These are phyloP conservation scores for Drosophila equinoxialis DNA, from an alignment of 1,140 invertebrate genomes.

Conservation along the genomic window DNA sequence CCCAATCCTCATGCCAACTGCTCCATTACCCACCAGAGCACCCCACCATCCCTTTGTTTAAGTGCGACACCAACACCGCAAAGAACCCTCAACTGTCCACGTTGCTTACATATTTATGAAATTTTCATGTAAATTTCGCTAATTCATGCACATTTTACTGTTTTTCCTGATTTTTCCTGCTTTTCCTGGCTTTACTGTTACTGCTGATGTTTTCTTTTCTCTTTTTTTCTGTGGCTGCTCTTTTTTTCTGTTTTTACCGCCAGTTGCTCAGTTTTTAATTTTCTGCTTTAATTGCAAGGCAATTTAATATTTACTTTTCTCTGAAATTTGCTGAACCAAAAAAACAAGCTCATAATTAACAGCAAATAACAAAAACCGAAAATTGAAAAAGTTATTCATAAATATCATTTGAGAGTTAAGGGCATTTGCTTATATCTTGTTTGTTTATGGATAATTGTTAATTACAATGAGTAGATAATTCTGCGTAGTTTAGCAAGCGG, in stretches of 20 bases:
- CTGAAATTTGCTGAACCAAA: slow-evolving; percentile 28
- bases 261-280: slow-evolving; percentile 42
- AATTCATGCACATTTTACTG: slow-evolving; percentile 70
- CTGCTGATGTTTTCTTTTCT: slow-evolving; percentile 4
- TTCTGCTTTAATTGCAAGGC: slow-evolving; percentile 49
- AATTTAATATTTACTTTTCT: slow-evolving; percentile 19
- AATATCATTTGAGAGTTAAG: neutral
- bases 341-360: slow-evolving; percentile 48
- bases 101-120: slow-evolving; percentile 77
- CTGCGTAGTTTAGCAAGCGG: neutral
- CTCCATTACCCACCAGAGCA: neutral
- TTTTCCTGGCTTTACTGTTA: neutral
- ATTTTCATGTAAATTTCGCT: slow-evolving; percentile 75
- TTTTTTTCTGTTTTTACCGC: neutral
- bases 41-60: too few relatives aligned
- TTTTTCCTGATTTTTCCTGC: neutral
- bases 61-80: neutral
- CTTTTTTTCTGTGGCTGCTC: slow-evolving; percentile 7
- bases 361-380: slow-evolving; percentile 18
- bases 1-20: neutral
- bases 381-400: slow-evolving; percentile 52
- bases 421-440: slow-evolving; percentile 1
- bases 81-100: slow-evolving; percentile 29
- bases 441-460: slow-evolving; percentile 5
- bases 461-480: neutral